Conservation (phyloP, 2,888 invertebrate species). For the Drosophila eohydei region DNA sequence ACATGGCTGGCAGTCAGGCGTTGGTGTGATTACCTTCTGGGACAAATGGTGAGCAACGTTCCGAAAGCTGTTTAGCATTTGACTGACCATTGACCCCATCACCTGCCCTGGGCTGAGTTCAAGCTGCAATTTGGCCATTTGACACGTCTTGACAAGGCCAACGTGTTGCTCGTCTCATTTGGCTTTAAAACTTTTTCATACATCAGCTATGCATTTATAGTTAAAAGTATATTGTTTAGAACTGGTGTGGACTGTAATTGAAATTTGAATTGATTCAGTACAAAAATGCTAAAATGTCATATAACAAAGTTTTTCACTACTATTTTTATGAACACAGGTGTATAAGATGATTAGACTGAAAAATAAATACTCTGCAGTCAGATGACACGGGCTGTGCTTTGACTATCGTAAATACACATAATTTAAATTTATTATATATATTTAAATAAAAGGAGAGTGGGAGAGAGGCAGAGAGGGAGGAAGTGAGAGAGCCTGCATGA, state of each 20-base stretch:
- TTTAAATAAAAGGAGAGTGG: background rate
- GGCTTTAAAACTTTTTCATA: constrained; percentile 19
- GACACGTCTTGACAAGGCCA: constrained; percentile 43
- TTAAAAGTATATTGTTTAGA: background rate
- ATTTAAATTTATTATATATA: background rate
- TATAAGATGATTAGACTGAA: no score
- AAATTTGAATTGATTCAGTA: constrained; percentile 29
- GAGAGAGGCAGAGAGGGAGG: background rate
- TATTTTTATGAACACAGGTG: no score
- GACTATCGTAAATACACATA: background rate
- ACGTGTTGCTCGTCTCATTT: constrained; percentile 6
- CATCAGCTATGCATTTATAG: constrained; percentile 13
- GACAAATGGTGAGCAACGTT: constrained; percentile 7
- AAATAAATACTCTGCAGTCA: no score
- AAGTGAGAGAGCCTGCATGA: background rate
- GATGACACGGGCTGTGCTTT: no score
- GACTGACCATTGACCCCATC: constrained; percentile 8
- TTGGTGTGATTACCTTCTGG: constrained; percentile 65
- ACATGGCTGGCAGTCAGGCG: constrained; percentile 50
- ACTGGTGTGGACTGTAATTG: constrained; percentile 10
- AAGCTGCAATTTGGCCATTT: constrained; percentile 40
- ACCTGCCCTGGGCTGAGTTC: constrained; percentile 29
- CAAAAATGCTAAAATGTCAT: constrained; percentile 34
- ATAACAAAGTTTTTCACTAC: background rate
- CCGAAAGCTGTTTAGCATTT: constrained; percentile 1